Percentiles rank a stretch among this genome's conserved stretches.
phyloP scores from a whole-genome alignment of 2,113 vertebrate species.

The Rhagologus leucostigma region DNA sequence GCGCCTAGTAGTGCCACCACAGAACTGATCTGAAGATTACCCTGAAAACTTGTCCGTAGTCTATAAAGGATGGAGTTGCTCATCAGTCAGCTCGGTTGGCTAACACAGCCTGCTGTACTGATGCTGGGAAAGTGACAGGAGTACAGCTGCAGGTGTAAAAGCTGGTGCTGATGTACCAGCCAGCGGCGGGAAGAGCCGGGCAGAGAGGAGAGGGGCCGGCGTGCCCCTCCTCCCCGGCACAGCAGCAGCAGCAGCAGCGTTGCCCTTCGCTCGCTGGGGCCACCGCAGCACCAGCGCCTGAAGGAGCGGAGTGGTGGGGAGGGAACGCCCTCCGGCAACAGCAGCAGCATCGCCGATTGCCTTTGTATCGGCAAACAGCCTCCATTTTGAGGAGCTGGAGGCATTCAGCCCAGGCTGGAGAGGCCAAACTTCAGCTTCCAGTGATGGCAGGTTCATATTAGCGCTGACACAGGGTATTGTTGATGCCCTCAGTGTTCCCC shows the following conservation, averaged over 20 bases:
- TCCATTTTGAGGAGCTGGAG: constrained; percentile 27
- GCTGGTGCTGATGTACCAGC: too few relatives aligned
- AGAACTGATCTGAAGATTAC: background rate
- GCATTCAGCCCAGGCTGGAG: background rate
- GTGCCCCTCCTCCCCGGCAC: background rate
- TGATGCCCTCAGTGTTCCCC: fast-evolving
- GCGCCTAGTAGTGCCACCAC: background rate
- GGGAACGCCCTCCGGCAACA: constrained; percentile 22
- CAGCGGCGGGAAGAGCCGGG: background rate
- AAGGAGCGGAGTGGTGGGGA: background rate
- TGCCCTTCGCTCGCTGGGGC: background rate
- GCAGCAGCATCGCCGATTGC: background rate
- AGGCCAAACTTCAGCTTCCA: background rate
- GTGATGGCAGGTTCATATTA: fast-evolving
- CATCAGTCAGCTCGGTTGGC: background rate
- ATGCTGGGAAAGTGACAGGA: fast-evolving
- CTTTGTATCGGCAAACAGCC: background rate
- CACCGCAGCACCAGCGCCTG: background rate
- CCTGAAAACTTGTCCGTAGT: fast-evolving
- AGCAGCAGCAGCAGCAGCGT: background rate
- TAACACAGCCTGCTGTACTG: fast-evolving
- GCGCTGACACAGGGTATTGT: fast-evolving
- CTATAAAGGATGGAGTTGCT: background rate
- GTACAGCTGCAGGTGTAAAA: background rate
- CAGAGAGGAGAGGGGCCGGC: background rate